Base-by-base conservation (phyloP, 2,888 invertebrate genomes). In the Drosophila yooni region DNA sequence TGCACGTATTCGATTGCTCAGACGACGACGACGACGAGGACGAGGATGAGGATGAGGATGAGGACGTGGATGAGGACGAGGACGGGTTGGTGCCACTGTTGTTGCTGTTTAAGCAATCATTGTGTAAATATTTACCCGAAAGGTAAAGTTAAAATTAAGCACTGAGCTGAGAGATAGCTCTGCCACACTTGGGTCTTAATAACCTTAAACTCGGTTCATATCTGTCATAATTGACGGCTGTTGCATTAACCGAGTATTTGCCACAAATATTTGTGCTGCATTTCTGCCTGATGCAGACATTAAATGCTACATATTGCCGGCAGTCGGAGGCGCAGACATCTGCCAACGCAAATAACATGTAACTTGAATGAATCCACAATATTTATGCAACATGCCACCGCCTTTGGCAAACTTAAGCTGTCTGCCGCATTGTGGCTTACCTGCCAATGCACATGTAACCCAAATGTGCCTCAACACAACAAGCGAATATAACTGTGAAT, bases 141-240 rank as follows among this genome's bases (percentile, higher is more conserved):
- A 83, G 73, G 84, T 86, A 77, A 86, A 88, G 83, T 75, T 85
- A 76, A 88, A 88, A 83, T 79, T 81, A 76, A 88, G 76, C 88
- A 78, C 74, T 81, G 18, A 21, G 15, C 31, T 18, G 40, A 15
- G 51, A 51, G 43, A 76, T 79, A 79, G 70, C 77, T 62, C 58
- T 40, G 31, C 43, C 2, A n/a, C 34, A 15, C n/a, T 18, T 25
- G 10, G 10, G 15, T 27, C 33, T 15, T 25, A 1, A 33, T 25
- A 54, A 36, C 31, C 27, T 21, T 33, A 21, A 46, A 31, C 56
- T 0, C 15, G 25, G 7, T 3, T 25, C 13, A n/a, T 31, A 29
- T 36, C 27, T 52, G 51, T 56, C 54, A 56, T 60, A 70, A 56
- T 46, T 54, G 60, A 34, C 48, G 33, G 53, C 36, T 29, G 27